These are phyloP conservation scores for Charadrius vociferus DNA, from an alignment of 2,113 vertebrate genomes.

Conservation along the genomic window DNA sequence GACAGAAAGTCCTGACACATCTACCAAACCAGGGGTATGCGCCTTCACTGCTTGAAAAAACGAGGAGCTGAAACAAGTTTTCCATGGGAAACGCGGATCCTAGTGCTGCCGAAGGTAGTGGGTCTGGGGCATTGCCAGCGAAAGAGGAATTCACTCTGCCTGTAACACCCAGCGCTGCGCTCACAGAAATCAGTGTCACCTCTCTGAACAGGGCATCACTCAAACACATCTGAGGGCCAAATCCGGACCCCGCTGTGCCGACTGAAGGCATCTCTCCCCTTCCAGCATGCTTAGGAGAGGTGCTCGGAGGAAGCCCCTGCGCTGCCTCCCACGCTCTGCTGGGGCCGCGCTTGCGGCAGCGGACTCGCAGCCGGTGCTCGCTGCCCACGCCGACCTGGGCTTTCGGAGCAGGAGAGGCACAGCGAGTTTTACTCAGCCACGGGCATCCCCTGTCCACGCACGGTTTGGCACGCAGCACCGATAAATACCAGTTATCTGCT, in stretches of 20 bases:
- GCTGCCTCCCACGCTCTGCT: accelerated
- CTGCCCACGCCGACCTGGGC: background rate
- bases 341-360: accelerated
- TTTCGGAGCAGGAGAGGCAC: background rate
- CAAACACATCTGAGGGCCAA: no score
- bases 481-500: background rate
- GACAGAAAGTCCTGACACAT: background rate
- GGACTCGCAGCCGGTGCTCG: background rate
- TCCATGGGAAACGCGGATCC: accelerated
- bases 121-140: background rate
- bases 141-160: background rate
- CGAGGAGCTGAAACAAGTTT: background rate
- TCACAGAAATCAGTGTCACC: background rate
- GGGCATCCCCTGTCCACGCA: background rate
- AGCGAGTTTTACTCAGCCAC: accelerated
- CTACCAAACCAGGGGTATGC: background rate
- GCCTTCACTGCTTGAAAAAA: no score
- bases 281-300: accelerated
- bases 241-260: accelerated
- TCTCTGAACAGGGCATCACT: background rate
- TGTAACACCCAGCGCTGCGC: background rate
- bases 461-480: background rate
- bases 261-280: no score
- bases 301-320: accelerated
- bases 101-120: background rate